Percentiles rank a stretch among this genome's conserved stretches.
Conservation (phyloP, 2,888 invertebrate species). For the Platypus cylindrus region DNA sequence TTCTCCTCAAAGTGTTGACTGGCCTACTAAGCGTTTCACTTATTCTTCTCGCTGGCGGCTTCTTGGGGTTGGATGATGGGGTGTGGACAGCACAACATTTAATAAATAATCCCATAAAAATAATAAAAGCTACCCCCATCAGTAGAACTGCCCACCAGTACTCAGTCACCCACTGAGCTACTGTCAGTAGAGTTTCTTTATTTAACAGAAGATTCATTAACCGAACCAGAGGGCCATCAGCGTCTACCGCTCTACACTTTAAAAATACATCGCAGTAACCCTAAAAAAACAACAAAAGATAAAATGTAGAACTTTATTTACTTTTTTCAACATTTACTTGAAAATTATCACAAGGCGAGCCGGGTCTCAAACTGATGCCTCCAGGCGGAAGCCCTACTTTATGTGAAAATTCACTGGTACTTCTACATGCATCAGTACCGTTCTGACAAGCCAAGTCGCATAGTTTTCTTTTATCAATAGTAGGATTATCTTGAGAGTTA, state of each 20-base stretch:
- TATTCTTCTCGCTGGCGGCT: conserved; percentile 85
- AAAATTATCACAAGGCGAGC: conserved; percentile 98
- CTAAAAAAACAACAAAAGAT: conserved; percentile 39
- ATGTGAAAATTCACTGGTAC: conserved; percentile 76
- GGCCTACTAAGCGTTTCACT: conserved; percentile 84
- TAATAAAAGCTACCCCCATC: conserved; percentile 80
- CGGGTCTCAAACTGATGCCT: conserved; percentile 80
- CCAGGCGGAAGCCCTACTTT: conserved; percentile 60
- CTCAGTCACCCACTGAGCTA: conserved; percentile 89
- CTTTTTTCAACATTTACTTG: conserved; percentile 45
- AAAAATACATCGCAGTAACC: conserved; percentile 99
- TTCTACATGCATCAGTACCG: conserved; percentile 66
- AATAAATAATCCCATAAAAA: conserved; percentile 96
- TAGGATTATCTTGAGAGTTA: conserved; percentile 61
- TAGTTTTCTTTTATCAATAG: conserved; percentile 69
- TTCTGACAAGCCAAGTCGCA: conserved; percentile 97
- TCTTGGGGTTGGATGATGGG: conserved; percentile 96
- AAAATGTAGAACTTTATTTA: not conserved
- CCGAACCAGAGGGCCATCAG: conserved; percentile 92
- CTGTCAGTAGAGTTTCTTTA: conserved; percentile 72
- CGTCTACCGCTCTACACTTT: conserved; percentile 96
- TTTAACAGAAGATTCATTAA: conserved; percentile 92
- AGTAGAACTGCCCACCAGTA: conserved; percentile 93
- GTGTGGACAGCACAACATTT: conserved; percentile 99
- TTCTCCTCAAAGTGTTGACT: conserved; percentile 80